These are phyloP conservation scores for Ferrisia virgata DNA, from an alignment of 2,888 invertebrate species.

Conservation along the genomic window DNA sequence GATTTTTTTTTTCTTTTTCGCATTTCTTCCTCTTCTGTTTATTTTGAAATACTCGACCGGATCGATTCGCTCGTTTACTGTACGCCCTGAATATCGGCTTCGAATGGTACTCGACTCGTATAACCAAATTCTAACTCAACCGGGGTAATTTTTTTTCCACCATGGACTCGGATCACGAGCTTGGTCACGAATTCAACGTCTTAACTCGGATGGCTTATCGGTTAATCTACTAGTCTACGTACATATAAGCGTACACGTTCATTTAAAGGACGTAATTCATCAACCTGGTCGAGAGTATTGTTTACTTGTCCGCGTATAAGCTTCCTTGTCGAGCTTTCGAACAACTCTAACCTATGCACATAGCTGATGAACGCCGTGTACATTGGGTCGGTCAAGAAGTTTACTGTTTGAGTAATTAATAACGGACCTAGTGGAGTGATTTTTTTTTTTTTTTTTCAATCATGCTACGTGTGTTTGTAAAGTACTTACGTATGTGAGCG, in stretches of 20 bases:
- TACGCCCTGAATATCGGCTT: not conserved
- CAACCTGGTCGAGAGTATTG: not conserved
- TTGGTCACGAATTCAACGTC: not conserved
- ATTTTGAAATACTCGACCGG: not conserved
- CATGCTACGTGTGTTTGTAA: not conserved
- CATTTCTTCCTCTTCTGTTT: no score
- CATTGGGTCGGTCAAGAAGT: not conserved
- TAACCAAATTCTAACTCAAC: not conserved
- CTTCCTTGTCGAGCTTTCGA: not conserved
- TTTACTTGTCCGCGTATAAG: not conserved
- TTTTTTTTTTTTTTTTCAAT: not conserved
- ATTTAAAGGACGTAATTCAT: conserved; percentile 16
- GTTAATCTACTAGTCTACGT: no score
- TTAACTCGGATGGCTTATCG: not conserved
- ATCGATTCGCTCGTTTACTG: not conserved
- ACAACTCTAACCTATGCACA: no score
- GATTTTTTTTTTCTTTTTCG: not conserved
- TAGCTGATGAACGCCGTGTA: not conserved
- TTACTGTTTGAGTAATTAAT: not conserved
- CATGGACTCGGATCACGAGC: not conserved
- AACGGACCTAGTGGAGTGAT: not conserved
- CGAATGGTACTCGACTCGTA: not conserved
- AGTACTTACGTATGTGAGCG: no score
- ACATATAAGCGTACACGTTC: no score
- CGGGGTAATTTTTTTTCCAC: no score